phyloP scores from a whole-genome alignment of 1,140 invertebrate species.

The Neomicropteryx cornuta region DNA sequence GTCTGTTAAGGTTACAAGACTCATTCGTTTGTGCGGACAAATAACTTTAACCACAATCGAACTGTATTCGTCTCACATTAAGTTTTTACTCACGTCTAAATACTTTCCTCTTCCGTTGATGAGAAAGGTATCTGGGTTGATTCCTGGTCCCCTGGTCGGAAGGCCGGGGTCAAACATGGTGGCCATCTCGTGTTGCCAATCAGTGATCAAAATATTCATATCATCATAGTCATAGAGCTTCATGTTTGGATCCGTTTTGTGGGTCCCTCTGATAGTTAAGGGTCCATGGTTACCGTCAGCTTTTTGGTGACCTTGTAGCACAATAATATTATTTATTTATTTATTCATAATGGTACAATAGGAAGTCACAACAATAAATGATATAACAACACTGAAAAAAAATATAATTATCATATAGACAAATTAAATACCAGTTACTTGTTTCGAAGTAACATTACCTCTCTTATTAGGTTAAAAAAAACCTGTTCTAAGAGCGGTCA shows the following conservation, averaged over 20 bases:
- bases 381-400: too few species aligned
- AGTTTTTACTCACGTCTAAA: conserved; percentile 15
- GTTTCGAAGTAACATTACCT: too few species aligned
- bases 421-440: too few species aligned
- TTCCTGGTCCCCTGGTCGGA: conserved; percentile 16
- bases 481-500: too few species aligned
- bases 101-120: conserved; percentile 43
- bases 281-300: conserved; percentile 35
- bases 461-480: too few species aligned
- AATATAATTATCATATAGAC: too few species aligned
- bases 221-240: conserved; percentile 28
- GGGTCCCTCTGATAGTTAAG: conserved; percentile 28
- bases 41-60: too few species aligned
- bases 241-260: conserved; percentile 18
- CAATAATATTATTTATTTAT: too few species aligned
- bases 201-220: conserved; percentile 24
- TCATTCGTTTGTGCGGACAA: too few species aligned
- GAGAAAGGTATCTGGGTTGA: conserved; percentile 36
- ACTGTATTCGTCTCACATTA: not conserved
- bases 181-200: conserved; percentile 19
- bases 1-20: too few species aligned
- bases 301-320: conserved; percentile 29
- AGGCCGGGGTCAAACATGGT: conserved; percentile 21
- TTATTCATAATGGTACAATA: too few species aligned
- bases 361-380: too few species aligned